phyloP scores from a whole-genome alignment of 2,888 invertebrate species.

The Nomada ferruginata region DNA sequence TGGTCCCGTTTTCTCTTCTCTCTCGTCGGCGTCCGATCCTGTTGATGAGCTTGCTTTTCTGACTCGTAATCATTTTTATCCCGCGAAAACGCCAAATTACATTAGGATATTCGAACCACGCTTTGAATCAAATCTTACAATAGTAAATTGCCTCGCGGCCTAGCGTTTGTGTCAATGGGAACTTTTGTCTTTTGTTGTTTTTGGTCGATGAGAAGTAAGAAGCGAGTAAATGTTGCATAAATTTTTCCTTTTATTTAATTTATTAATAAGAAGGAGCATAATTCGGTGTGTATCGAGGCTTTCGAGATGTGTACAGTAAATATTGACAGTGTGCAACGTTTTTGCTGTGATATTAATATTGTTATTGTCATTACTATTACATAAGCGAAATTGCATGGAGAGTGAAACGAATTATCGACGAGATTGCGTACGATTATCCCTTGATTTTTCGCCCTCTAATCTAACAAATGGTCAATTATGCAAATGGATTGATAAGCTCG shows the following conservation, averaged over 20 bases:
- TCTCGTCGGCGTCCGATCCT: slow-evolving; percentile 9
- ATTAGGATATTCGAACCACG: background rate
- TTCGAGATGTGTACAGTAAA: slow-evolving; percentile 20
- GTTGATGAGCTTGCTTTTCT: slow-evolving; percentile 41
- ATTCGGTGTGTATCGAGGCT: background rate
- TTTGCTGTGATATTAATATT: slow-evolving; percentile 13
- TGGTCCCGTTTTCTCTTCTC: slow-evolving; percentile 39
- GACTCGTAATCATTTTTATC: slow-evolving; percentile 24
- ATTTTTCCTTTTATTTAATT: background rate
- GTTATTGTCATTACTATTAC: slow-evolving; percentile 9
- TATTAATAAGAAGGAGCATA: background rate
- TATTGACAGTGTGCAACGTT: slow-evolving; percentile 27
- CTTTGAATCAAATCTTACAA: background rate
- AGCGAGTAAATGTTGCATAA: too few relatives aligned
- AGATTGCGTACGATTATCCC: slow-evolving; percentile 14
- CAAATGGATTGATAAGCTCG: background rate
- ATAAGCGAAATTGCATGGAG: slow-evolving; percentile 52
- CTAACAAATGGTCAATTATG: slow-evolving; percentile 6
- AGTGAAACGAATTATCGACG: slow-evolving; percentile 37
- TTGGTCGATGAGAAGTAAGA: too few relatives aligned
- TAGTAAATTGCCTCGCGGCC: too few relatives aligned
- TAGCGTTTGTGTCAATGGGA: too few relatives aligned
- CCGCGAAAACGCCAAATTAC: background rate
- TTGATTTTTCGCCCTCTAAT: slow-evolving; percentile 1
- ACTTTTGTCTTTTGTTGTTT: background rate